phyloP scores from a whole-genome alignment of 2,797 vertebrate genomes.

The Rhinella marina region DNA sequence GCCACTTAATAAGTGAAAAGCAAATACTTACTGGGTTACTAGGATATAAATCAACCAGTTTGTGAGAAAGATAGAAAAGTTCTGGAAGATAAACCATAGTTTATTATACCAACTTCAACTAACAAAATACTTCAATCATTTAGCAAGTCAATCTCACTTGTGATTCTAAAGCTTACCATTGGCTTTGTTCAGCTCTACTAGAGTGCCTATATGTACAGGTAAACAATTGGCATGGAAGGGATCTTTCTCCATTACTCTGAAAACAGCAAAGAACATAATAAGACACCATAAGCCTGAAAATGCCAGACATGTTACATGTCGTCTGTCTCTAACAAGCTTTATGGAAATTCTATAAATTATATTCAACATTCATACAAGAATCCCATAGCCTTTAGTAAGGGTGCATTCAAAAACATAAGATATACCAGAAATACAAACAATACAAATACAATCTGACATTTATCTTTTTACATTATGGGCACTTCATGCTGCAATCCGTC shows the following conservation, averaged over 20 bases:
- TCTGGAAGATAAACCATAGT: conserved; percentile 75
- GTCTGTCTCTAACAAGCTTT: not conserved
- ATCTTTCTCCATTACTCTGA: conserved; percentile 98
- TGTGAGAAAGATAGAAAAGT: conserved; percentile 98
- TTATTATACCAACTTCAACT: not conserved
- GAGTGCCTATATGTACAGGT: conserved; percentile 97
- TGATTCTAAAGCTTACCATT: conserved; percentile 82
- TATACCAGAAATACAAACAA: not conserved
- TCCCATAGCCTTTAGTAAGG: no score
- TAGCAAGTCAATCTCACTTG: not conserved
- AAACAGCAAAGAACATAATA: conserved; percentile 62
- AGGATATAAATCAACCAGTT: conserved; percentile 97
- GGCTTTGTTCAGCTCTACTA: conserved; percentile 97
- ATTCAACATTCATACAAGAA: no score
- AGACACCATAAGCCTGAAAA: not conserved
- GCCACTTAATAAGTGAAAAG: not conserved
- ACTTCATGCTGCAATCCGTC: not conserved
- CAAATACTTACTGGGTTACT: conserved; percentile 93
- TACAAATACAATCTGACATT: not conserved
- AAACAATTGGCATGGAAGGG: conserved; percentile 98
- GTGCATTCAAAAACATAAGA: no score
- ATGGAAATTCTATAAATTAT: no score
- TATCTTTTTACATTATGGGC: no score
- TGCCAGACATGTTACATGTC: not conserved
- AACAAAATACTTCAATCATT: not conserved